Evolutionary conservation across 2,888 invertebrate species (phyloP).

Genomic region (Gisinianus flammeolus): DNA sequence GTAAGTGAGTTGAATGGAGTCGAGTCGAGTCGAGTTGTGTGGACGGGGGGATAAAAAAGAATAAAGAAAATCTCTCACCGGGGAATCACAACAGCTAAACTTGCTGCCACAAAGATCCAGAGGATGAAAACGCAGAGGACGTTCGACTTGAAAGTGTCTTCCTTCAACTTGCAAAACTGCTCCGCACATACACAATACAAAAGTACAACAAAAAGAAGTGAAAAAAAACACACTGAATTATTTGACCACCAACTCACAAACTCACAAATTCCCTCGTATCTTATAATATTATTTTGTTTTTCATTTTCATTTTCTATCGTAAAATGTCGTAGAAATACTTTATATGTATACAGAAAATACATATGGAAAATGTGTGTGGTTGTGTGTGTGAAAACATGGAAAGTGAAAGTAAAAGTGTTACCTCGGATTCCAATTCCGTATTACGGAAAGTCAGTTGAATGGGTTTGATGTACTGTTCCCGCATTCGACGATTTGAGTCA

Average conservation of each 20-base stretch:
- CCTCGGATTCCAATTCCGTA: conserved; percentile 78
- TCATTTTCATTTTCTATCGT: too few species aligned
- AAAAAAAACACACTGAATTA: conserved; percentile 26
- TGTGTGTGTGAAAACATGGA: not conserved
- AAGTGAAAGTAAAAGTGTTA: conserved; percentile 60
- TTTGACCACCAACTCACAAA: too few species aligned
- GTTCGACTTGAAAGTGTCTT: conserved; percentile 93
- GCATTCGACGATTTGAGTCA: conserved; percentile 86
- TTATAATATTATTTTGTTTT: too few species aligned
- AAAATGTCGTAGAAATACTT: too few species aligned
- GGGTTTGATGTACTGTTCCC: conserved; percentile 81
- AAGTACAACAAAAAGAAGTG: too few species aligned
- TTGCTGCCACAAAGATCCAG: conserved; percentile 84
- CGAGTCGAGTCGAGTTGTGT: too few species aligned
- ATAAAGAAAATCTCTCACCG: conserved; percentile 64
- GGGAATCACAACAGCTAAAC: conserved; percentile 77
- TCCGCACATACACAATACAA: too few species aligned
- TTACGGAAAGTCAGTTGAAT: conserved; percentile 89
- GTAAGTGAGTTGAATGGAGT: too few species aligned
- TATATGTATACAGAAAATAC: too few species aligned
- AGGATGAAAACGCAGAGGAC: conserved; percentile 90
- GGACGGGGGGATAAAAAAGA: not conserved
- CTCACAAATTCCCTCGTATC: too few species aligned
- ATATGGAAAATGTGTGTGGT: too few species aligned
- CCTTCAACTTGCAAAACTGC: conserved; percentile 80